phyloP scores from a whole-genome alignment of 2,888 invertebrate genomes.

The Neoascia interrupta region DNA sequence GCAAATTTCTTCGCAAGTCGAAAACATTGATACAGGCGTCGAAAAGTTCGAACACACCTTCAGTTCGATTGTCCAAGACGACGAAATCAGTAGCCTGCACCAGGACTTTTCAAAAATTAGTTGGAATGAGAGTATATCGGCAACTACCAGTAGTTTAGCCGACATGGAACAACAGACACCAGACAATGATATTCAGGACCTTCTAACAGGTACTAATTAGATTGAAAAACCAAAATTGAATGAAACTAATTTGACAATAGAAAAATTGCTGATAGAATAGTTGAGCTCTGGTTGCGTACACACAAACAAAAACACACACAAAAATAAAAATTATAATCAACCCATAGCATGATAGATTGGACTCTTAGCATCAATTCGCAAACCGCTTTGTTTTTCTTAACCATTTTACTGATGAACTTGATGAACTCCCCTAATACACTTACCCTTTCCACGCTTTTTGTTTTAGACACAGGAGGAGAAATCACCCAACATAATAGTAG shows the following conservation, averaged over 20 bases:
- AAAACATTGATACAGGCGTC: constrained; percentile 74
- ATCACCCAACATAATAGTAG: constrained; percentile 33
- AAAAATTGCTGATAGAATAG: no score
- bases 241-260: no score
- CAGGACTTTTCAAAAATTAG: constrained; percentile 79
- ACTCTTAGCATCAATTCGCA: constrained; percentile 11
- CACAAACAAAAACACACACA: constrained; percentile 6
- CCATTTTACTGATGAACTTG: constrained; percentile 15
- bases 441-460: constrained; percentile 78
- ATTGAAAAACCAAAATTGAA: no score
- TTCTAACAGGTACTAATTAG: constrained; percentile 77
- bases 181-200: constrained; percentile 79
- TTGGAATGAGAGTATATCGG: constrained; percentile 79
- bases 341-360: constrained; percentile 58
- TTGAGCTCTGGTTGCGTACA: constrained; percentile 78
- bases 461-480: constrained; percentile 80
- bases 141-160: constrained; percentile 77
- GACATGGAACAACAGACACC: constrained; percentile 79
- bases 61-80: constrained; percentile 76
- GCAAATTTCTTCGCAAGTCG: constrained; percentile 76
- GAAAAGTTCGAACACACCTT: constrained; percentile 76
- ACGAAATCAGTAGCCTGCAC: constrained; percentile 79
- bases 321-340: constrained; percentile 5
- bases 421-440: constrained; percentile 75
- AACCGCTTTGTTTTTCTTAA: constrained; percentile 26